Conservation (phyloP, 2,797 vertebrate species). For the Gobio occitaniae region DNA sequence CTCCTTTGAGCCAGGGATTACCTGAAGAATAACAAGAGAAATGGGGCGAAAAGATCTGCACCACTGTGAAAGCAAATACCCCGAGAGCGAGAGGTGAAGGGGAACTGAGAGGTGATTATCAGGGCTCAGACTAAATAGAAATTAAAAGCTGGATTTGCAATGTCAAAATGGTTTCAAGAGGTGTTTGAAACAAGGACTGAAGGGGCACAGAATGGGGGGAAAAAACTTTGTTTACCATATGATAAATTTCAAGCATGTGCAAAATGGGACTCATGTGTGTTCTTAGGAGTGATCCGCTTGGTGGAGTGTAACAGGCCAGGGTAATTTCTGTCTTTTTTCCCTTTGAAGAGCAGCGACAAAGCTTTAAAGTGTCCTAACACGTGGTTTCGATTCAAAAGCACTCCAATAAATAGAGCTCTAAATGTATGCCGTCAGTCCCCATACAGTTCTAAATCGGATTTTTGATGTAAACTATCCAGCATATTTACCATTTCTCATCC, state of each 20-base stretch:
- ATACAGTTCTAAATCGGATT: conserved; percentile 51
- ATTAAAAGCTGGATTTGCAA: conserved; percentile 49
- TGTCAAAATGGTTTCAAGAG: conserved; percentile 44
- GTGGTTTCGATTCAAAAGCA: conserved; percentile 58
- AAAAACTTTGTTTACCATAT: conserved; percentile 43
- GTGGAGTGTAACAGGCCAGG: conserved; percentile 33
- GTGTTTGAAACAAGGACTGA: conserved; percentile 31
- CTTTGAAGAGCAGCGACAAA: conserved; percentile 53
- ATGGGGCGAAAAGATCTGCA: conserved; percentile 46
- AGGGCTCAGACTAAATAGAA: conserved; percentile 53
- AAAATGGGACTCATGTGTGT: conserved; percentile 34
- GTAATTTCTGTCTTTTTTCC: conserved; percentile 52
- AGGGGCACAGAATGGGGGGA: conserved; percentile 19
- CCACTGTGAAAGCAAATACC: conserved; percentile 58
- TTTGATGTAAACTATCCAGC: conserved; percentile 58
- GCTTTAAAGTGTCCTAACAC: conserved; percentile 53
- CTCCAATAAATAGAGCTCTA: conserved; percentile 50
- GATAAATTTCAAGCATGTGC: conserved; percentile 42
- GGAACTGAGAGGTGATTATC: conserved; percentile 42
- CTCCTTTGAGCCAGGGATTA: conserved; percentile 53
- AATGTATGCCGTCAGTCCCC: conserved; percentile 53
- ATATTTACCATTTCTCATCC: conserved; percentile 59
- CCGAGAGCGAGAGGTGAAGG: conserved; percentile 30
- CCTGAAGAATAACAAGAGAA: conserved; percentile 56
- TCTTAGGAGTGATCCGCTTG: conserved; percentile 28